Conservation (phyloP, 2,888 invertebrate species). For the Hemistola chrysoprasaria region DNA sequence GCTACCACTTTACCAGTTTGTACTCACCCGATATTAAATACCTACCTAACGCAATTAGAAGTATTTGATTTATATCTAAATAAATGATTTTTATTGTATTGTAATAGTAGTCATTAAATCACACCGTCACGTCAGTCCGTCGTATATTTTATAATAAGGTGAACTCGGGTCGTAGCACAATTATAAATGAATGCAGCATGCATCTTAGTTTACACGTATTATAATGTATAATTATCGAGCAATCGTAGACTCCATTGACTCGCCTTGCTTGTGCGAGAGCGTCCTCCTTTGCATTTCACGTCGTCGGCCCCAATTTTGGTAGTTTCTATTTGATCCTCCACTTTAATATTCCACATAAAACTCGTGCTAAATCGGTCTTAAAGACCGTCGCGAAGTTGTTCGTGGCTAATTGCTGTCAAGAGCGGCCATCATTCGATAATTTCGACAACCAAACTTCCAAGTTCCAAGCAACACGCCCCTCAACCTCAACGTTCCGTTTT, state of each 20-base stretch:
- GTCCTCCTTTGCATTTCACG: constrained; percentile 80
- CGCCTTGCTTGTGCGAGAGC: constrained; percentile 76
- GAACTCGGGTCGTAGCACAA: constrained; percentile 53
- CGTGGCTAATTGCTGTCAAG: constrained; percentile 44
- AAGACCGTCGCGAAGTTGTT: constrained; percentile 63
- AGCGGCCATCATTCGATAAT: constrained; percentile 54
- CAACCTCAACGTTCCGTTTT: constrained; percentile 40
- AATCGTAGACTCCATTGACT: constrained; percentile 68
- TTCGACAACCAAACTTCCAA: constrained; percentile 35
- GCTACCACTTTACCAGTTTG: background rate
- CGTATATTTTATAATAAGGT: constrained; percentile 46
- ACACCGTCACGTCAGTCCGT: constrained; percentile 56
- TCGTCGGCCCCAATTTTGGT: constrained; percentile 54
- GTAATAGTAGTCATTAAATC: constrained; percentile 38
- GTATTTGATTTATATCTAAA: too few species aligned
- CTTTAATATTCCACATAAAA: constrained; percentile 50
- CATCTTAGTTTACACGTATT: constrained; percentile 39
- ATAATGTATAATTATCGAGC: constrained; percentile 33
- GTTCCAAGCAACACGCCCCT: constrained; percentile 58
- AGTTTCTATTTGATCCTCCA: constrained; percentile 51
- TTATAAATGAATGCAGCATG: constrained; percentile 53
- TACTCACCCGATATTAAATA: constrained; percentile 7
- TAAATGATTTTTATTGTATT: too few species aligned
- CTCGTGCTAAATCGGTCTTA: constrained; percentile 51
- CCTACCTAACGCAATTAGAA: constrained; percentile 4